Evolutionary conservation across 2,797 vertebrate genomes (phyloP).

Genomic region (Picus viridis): DNA sequence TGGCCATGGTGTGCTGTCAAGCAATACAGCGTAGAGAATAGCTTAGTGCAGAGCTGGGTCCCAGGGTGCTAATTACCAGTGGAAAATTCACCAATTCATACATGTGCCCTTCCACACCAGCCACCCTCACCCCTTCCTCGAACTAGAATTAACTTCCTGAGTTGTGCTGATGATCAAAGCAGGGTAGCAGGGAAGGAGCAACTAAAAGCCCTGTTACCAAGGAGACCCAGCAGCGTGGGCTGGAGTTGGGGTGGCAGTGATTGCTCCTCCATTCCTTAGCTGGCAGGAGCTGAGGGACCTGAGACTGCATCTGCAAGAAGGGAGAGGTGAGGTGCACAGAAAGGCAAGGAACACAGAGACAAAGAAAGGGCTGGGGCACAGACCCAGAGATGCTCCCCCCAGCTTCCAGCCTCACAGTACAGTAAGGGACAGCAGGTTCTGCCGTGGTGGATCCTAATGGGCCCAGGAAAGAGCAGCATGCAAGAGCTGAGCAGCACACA

Average conservation of each 20-base stretch:
- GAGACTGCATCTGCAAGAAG: not conserved
- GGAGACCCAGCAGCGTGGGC: conserved; percentile 62
- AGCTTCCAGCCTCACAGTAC: not conserved
- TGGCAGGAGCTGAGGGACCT: not conserved
- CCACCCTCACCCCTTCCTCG: conserved; percentile 12
- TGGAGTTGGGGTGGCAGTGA: not conserved
- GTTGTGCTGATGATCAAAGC: not conserved
- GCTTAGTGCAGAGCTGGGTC: not conserved
- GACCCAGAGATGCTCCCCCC: not conserved
- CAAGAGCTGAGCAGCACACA: not conserved
- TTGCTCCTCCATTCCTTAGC: conserved; percentile 1
- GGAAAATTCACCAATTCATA: conserved; percentile 16
- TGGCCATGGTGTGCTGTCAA: not conserved
- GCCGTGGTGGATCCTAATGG: accelerated
- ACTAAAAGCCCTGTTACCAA: conserved; percentile 58
- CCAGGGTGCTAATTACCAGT: not conserved
- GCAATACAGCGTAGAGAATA: not conserved
- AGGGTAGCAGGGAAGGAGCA: conserved; percentile 9
- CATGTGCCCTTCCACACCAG: not conserved
- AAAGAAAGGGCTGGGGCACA: not conserved
- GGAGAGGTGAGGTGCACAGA: not conserved
- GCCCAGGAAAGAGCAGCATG: accelerated
- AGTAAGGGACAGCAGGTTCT: not conserved
- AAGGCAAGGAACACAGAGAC: not conserved
- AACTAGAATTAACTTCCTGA: conserved; percentile 19